Conservation (phyloP, 2,888 invertebrate species). For the Mesochorus sp. region DNA sequence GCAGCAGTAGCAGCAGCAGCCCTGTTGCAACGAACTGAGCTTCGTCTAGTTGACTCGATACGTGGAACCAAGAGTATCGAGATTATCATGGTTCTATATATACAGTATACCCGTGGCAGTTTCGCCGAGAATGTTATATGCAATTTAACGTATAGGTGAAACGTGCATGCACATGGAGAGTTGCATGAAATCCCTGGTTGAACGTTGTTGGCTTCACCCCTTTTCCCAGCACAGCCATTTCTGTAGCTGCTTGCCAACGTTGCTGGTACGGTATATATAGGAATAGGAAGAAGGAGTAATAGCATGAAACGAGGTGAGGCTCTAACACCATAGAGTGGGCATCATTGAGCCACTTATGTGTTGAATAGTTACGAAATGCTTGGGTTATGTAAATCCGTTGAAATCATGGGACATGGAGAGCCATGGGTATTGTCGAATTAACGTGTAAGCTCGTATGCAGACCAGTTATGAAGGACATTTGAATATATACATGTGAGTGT, state of each 20-base stretch:
- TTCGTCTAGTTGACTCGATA: constrained; percentile 36
- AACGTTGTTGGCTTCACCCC: constrained; percentile 7
- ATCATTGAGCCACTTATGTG: constrained; percentile 42
- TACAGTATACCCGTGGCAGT: not conserved
- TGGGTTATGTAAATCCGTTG: constrained; percentile 72
- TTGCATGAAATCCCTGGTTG: constrained; percentile 33
- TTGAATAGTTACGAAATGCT: constrained; percentile 41
- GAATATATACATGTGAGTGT: too few relatives aligned
- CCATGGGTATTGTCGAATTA: constrained; percentile 70
- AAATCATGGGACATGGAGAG: constrained; percentile 68
- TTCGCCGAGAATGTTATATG: constrained; percentile 27
- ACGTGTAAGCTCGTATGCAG: constrained; percentile 57
- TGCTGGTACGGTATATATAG: not conserved
- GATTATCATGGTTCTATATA: constrained; percentile 44
- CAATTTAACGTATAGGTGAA: constrained; percentile 45
- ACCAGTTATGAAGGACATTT: constrained; percentile 5
- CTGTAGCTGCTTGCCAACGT: not conserved
- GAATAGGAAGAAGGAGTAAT: not conserved
- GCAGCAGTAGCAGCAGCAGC: too few relatives aligned
- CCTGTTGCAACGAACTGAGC: too few relatives aligned
- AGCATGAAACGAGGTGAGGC: not conserved
- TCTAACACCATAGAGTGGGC: constrained; percentile 13
- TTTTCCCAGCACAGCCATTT: not conserved
- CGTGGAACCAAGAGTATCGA: constrained; percentile 16
- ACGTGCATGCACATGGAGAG: constrained; percentile 33